phyloP scores from a whole-genome alignment of 2,113 vertebrate species.

The Eretmochelys imbricata region DNA sequence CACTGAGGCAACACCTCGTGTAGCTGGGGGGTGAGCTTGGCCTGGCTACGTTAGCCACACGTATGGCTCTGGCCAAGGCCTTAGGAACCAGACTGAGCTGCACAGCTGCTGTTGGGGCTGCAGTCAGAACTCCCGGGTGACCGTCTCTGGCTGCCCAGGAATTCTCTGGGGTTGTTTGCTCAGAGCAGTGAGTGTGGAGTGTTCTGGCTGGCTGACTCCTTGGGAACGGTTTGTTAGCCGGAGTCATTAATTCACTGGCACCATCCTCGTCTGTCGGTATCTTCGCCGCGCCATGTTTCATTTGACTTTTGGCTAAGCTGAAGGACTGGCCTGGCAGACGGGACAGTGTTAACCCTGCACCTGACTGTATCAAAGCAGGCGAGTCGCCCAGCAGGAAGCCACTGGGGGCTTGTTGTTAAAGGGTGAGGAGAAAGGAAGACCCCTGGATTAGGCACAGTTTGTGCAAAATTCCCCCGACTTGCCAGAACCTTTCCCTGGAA shows the following conservation, averaged over 20 bases:
- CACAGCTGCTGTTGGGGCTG: not conserved
- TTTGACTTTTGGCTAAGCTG: constrained; percentile 2
- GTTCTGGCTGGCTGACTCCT: constrained; percentile 36
- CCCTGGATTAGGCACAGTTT: not conserved
- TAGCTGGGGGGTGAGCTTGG: not conserved
- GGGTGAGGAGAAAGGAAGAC: rapidly evolving
- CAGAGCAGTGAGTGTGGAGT: not conserved
- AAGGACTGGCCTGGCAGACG: not conserved
- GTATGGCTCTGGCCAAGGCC: not conserved
- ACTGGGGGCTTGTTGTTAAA: not conserved
- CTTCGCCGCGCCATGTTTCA: not conserved
- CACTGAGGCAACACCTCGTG: not conserved
- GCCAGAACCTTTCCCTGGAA: not conserved
- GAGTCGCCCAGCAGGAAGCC: not conserved
- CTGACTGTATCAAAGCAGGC: rapidly evolving
- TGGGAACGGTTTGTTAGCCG: constrained; percentile 34
- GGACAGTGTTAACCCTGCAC: rapidly evolving
- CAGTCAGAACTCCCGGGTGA: not conserved
- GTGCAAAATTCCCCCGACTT: not conserved
- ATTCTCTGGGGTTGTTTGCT: constrained; percentile 20
- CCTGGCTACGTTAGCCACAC: not conserved
- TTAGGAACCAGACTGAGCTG: not conserved
- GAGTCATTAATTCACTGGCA: constrained; percentile 31
- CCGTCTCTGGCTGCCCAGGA: not conserved
- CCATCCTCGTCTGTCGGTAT: not conserved